Base-by-base conservation (phyloP, 2,113 vertebrate species). In the Melierax canorus region DNA sequence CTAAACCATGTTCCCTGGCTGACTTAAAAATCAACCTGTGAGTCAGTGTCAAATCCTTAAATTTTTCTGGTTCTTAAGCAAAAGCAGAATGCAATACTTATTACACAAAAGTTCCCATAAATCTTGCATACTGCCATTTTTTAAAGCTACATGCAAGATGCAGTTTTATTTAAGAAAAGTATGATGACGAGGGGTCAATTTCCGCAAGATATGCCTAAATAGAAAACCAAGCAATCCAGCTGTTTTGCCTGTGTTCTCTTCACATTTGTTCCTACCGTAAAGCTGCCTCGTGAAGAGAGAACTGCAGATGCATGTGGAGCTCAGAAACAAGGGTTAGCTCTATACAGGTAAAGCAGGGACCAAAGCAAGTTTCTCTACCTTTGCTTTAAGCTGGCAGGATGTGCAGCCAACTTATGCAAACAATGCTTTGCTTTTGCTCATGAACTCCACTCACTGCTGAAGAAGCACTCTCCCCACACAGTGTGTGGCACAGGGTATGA, bases 11-110 rank as follows among this genome's bases (percentile, higher is more conserved):
- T 60, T 29, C 22, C 60, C 60, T 74, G 41, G 36, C 7, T 41
- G 59, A 73, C 26, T 86, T 43, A 18, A 24, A 45, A 53, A 63
- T 53, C 23, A 15, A 7, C 5, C 32, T 0, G 0, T 0, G 29
- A 66, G 55, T 17, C 13, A 0, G 23, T 16, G 41, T 24, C 76
- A 91, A 46, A 84, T 4, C 51, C 46, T 46, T 6, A 8, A 8
- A 15, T 34, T 55, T 66, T 68, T 53, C 62, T 51, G 29, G n/a
- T 63, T 56, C 67, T 59, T 11, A 55, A 76, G 58, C 82, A 86
- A 68, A 76, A 82, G 51, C 67, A 90, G 27, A 81, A 39, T 15
- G 22, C 32, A 85, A 21, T 22, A 29, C n/a, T 41, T 32, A n/a
- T 29, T 22, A 50, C 0, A 5, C 79, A 59, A 3, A 86, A 56